phyloP scores from a whole-genome alignment of 2,888 invertebrate genomes.

The Tridacna crocea region DNA sequence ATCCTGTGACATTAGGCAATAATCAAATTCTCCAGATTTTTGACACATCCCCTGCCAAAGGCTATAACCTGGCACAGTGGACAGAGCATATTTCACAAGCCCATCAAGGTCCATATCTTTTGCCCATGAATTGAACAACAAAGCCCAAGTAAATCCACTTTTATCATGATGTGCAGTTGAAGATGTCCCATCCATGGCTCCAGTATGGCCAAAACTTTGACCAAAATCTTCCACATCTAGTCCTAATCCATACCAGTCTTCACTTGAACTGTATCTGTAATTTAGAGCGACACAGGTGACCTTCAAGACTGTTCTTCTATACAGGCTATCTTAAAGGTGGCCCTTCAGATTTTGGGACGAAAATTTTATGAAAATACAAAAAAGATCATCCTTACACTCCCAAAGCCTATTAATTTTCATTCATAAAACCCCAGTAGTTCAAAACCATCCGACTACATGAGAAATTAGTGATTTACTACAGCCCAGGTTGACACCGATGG shows the following conservation, averaged over 20 bases:
- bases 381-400: no score
- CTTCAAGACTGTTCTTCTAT: no score
- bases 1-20: conserved; percentile 58
- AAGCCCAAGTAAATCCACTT: conserved; percentile 78
- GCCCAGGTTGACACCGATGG: no score
- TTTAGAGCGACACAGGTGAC: not conserved
- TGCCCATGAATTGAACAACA: conserved; percentile 79
- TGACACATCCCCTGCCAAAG: conserved; percentile 39
- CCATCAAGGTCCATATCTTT: conserved; percentile 78
- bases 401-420: no score
- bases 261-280: not conserved
- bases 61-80: conserved; percentile 53
- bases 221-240: conserved; percentile 78
- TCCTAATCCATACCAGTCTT: conserved; percentile 80
- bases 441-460: no score
- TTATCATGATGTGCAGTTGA: conserved; percentile 72
- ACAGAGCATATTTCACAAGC: conserved; percentile 74
- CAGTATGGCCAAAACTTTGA: conserved; percentile 79
- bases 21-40: conserved; percentile 12
- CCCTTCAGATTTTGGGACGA: no score
- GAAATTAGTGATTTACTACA: no score
- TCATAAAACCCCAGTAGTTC: no score
- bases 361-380: no score
- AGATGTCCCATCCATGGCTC: conserved; percentile 81
- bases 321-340: no score